Conservation (phyloP, 2,888 invertebrate genomes). For the Cyaniris semiargus region DNA sequence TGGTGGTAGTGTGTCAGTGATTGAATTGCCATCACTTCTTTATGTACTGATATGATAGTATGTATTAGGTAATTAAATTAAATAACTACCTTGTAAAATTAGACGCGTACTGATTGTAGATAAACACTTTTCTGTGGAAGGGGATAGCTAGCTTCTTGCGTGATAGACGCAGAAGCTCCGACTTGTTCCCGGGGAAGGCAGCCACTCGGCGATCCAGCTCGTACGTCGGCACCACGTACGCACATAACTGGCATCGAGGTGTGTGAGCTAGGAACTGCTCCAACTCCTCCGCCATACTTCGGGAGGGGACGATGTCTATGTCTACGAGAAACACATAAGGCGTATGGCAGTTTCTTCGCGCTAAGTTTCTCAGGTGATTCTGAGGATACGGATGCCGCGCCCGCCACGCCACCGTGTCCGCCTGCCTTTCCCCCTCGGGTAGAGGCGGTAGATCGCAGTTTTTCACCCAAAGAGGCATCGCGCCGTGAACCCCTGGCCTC, state of each 20-base stretch:
- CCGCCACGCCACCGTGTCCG: constrained; percentile 86
- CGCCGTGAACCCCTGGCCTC: constrained; percentile 82
- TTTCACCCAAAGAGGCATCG: constrained; percentile 77
- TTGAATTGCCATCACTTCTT: no score
- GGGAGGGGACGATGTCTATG: constrained; percentile 92
- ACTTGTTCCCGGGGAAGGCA: constrained; percentile 89
- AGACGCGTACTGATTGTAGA: constrained; percentile 94
- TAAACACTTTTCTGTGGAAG: constrained; percentile 94
- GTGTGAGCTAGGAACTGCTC: constrained; percentile 83
- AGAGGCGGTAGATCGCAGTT: constrained; percentile 86
- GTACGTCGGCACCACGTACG: constrained; percentile 94
- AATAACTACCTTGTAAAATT: constrained; percentile 88
- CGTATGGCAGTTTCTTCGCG: constrained; percentile 90
- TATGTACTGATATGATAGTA: no score
- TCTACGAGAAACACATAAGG: constrained; percentile 91
- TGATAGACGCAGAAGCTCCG: constrained; percentile 86
- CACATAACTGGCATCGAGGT: constrained; percentile 84
- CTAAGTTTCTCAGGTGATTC: constrained; percentile 92
- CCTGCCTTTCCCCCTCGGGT: constrained; percentile 81
- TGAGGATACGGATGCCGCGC: constrained; percentile 91
- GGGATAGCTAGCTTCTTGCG: constrained; percentile 91
- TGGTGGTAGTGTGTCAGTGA: not conserved
- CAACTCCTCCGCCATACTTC: constrained; percentile 84
- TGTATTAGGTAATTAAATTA: no score
- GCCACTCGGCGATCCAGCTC: constrained; percentile 89